Conservation (phyloP, 2,888 invertebrate species). For the Nomada hirtipes region DNA sequence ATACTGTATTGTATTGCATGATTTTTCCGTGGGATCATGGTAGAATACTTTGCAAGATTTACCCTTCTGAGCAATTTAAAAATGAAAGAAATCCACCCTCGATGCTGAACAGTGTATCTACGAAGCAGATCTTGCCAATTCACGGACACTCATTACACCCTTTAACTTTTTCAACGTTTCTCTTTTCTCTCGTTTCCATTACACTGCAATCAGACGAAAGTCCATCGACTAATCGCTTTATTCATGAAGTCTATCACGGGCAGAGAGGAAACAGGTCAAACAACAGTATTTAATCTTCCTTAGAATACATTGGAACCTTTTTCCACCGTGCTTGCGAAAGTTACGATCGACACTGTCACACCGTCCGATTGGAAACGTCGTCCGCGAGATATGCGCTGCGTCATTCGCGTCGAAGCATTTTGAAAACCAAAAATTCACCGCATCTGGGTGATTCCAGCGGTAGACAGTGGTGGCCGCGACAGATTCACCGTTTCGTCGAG, state of each 20-base stretch:
- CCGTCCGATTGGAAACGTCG: neutral
- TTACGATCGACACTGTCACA: neutral
- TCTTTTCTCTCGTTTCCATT: slow-evolving; percentile 28
- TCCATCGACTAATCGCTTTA: slow-evolving; percentile 28
- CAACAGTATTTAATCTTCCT: slow-evolving; percentile 40
- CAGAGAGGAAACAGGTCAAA: slow-evolving; percentile 5
- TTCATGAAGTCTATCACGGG: slow-evolving; percentile 31
- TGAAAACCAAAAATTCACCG: neutral
- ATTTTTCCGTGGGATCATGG: no score
- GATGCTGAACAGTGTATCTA: neutral
- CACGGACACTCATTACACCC: neutral
- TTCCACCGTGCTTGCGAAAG: neutral
- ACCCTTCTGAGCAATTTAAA: no score
- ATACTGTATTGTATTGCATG: no score
- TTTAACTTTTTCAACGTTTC: neutral
- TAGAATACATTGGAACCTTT: slow-evolving; percentile 57
- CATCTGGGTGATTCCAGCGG: neutral
- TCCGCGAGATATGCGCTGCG: neutral
- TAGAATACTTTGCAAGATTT: no score
- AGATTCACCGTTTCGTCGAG: slow-evolving; percentile 16
- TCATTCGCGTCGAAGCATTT: neutral
- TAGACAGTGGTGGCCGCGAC: slow-evolving; percentile 3
- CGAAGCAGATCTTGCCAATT: no score
- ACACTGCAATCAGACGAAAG: slow-evolving; percentile 43
- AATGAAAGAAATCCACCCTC: no score